Conservation (phyloP, 2,113 vertebrate species). For the Himantopus leucocephalus region DNA sequence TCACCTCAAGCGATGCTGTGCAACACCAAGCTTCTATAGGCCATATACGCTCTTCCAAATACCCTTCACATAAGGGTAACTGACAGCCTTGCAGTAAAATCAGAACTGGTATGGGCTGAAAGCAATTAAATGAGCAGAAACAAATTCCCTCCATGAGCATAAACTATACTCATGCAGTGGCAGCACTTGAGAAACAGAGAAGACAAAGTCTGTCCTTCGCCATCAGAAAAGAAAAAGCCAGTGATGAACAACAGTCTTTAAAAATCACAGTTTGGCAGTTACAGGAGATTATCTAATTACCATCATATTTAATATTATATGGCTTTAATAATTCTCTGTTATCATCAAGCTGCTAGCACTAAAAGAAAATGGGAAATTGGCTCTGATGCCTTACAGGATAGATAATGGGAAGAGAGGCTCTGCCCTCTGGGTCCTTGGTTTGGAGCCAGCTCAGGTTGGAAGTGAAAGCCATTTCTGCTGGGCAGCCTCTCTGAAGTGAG, state of each 20-base stretch:
- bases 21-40: background rate
- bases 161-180: background rate
- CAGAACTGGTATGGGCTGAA: background rate
- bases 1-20: background rate
- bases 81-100: background rate
- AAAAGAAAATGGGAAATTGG: background rate
- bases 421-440: background rate
- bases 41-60: background rate
- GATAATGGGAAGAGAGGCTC: background rate
- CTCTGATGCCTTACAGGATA: background rate
- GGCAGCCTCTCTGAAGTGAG: background rate
- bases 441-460: slow-evolving; percentile 16
- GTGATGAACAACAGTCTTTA: background rate
- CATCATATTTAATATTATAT: slow-evolving; percentile 9
- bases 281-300: slow-evolving; percentile 12
- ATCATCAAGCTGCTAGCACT: slow-evolving; percentile 4
- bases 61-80: background rate
- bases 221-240: background rate
- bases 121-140: background rate
- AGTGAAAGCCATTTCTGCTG: background rate
- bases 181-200: background rate
- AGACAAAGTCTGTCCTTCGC: background rate
- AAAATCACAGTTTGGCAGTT: background rate
- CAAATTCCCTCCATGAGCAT: background rate
- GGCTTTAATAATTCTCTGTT: slow-evolving; percentile 22